A percentile compares a stretch with the other conserved stretches of the same genome.
phyloP scores from a whole-genome alignment of 2,797 vertebrate genomes.

The Alca torda region DNA sequence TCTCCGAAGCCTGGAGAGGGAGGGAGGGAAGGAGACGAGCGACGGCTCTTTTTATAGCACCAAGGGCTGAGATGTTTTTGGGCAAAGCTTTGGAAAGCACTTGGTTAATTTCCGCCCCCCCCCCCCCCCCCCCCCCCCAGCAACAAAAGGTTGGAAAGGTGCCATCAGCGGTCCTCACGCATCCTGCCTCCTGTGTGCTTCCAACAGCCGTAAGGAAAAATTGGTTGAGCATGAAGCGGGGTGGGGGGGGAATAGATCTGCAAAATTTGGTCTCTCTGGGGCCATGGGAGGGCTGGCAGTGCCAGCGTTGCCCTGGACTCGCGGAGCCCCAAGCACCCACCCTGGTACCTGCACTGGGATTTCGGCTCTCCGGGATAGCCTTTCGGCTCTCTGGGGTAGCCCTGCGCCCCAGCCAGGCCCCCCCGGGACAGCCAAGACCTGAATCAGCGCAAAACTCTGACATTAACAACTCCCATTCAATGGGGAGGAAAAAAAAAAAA shows the following conservation, averaged over 20 bases:
- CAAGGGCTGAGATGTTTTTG: background rate
- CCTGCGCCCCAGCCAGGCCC: background rate
- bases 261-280: background rate
- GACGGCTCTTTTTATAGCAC: background rate
- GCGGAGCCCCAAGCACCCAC: background rate
- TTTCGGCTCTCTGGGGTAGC: background rate
- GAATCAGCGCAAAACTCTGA: fast-evolving
- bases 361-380: too few species aligned
- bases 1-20: background rate
- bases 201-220: too few species aligned
- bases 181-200: background rate
- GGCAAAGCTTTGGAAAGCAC: background rate
- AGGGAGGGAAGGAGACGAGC: background rate
- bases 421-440: fast-evolving
- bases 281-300: fast-evolving
- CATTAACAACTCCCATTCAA: background rate
- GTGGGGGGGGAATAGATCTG: too few species aligned
- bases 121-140: too few species aligned
- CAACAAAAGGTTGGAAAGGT: background rate
- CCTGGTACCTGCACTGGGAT: background rate
- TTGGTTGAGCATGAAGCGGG: fast-evolving
- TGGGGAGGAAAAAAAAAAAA: too few species aligned
- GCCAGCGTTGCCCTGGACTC: background rate
- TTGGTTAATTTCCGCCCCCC: too few species aligned
- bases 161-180: fast-evolving